Evolutionary conservation across 2,113 vertebrate genomes (phyloP), one percentile per base, ranked within the genome.

Genomic region (Dolichallabes microphthalmus): DNA sequence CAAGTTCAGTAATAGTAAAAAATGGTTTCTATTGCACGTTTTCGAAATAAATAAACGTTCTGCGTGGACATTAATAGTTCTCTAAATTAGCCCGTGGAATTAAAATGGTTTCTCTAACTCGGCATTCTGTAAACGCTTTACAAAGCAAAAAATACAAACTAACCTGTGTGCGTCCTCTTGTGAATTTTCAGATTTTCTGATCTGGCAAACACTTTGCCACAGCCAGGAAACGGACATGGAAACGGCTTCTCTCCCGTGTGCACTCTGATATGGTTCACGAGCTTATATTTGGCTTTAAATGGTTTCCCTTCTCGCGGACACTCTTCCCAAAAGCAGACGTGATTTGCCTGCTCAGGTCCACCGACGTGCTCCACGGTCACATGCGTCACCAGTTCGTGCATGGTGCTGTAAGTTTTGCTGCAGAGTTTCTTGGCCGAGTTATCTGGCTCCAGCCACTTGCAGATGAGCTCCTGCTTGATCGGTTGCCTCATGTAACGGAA

Each of bases 201-300:
- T 92, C 98, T 95, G 85, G 98, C 98, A 90, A 99, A 99, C 84
- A 99, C 98, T 95, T 99, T 99, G 86, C 98, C 98, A 93, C 98
- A 99, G 92, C 97, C 98, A 39, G 98, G 97, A 92, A 99, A 99
- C 71, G 98, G 98, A 89, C 98, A 99, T 3, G 98, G 98, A 81
- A 99, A 99, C 87, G 98, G 98, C 88, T 99, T 99, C 94, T 99
- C 98, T 89, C 98, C 98, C 91, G 98, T 99, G 95, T 99, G 98
- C 89, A 99, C 98, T 89, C 98, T 95, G 94, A 99, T 99, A 93
- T 99, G 98, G 95, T 99, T 99, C 89, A 99, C 98, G 91, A 99
- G 98, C 96, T 99, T 99, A 88, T 99, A 99, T 95, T 99, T 99
- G 93, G 98, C 98, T 95, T 99, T 99, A 94, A 99, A 99, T 85